Evolutionary conservation across 2,797 vertebrate species (phyloP).

Genomic region (Bovichtus variegatus): DNA sequence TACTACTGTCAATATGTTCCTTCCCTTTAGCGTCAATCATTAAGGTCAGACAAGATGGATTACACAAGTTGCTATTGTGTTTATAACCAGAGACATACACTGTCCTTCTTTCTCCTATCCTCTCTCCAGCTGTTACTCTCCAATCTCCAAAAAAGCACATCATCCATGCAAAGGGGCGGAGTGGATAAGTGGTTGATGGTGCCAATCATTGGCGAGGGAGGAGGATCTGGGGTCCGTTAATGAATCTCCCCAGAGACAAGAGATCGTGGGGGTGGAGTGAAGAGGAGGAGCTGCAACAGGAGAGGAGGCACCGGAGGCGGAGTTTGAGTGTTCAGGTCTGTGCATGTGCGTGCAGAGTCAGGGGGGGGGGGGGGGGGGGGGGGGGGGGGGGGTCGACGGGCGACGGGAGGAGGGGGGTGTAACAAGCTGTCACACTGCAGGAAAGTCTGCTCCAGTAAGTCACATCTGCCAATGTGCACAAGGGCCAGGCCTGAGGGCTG

Average conservation of each 20-base stretch:
- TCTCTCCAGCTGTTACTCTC: conserved; percentile 84
- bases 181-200: conserved; percentile 83
- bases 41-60: conserved; percentile 69
- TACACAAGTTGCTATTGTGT: conserved; percentile 82
- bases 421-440: conserved; percentile 81
- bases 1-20: conserved; percentile 16
- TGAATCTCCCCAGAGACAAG: conserved; percentile 85
- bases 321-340: conserved; percentile 36
- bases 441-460: conserved; percentile 80
- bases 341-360: conserved; percentile 11
- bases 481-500: conserved; percentile 77
- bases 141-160: conserved; percentile 75
- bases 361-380: background rate
- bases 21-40: conserved; percentile 48
- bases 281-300: conserved; percentile 57
- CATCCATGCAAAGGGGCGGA: conserved; percentile 70
- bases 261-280: conserved; percentile 56
- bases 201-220: conserved; percentile 83
- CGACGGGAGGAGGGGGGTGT: conserved; percentile 11
- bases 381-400: too few species aligned
- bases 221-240: conserved; percentile 85
- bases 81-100: conserved; percentile 79
- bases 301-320: conserved; percentile 45
- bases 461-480: conserved; percentile 80
- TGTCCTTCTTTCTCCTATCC: conserved; percentile 71